Base-by-base conservation (phyloP, 2,888 invertebrate genomes). In the Trissolcus brochymenae region DNA sequence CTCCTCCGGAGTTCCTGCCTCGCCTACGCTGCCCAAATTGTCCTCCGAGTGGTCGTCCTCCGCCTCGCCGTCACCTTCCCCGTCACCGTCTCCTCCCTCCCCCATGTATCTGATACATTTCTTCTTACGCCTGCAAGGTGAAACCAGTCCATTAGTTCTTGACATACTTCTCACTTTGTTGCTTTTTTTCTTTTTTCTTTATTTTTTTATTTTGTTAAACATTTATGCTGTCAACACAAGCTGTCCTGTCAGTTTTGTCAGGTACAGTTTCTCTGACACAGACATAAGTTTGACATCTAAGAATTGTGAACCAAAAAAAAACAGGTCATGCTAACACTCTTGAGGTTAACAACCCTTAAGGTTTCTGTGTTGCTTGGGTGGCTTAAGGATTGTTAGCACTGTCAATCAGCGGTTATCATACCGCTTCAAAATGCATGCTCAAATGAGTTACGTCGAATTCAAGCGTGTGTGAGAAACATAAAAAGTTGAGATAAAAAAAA, bases 81-180 rank as follows among this genome's bases (percentile, higher is more conserved):
- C 91, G 84, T 92, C 90, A 89, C 92, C 90, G 89, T 93, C 90
- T 90, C 93, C 91, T 90, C 93, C 91, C 83, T 95, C 94, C 91
- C 96, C 97, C 94, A 96, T 95, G 92, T 97, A 97, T 84, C 97
- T 95, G 88, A 97, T 95, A 92, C 97, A 97, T 91, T 97, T 97
- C 91, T 97, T 97, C 93, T 97, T 97, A 92, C 97, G 96, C 92
- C 97, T 97, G 92, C 4, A 92, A 92, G 25, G 6, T 83, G 59
- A 85, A 77, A 49, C 17, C 41, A 16, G n/a, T 1, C 29, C 13
- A 7, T 49, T 76, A 61, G 70, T 21, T 70, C 1, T 16, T 7
- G n/a, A n/a, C 46, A 49, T 13, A 7, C 6, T 16, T 21, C 21
- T 21, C 21, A 25, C 4, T 49, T 50, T n/a, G 51, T 50, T n/a